Evolutionary conservation across 35 echinoderm and acorn worm species (phyloP), one percentile per base, ranked within the genome.

Genomic region (Stichopus chloronotus): DNA sequence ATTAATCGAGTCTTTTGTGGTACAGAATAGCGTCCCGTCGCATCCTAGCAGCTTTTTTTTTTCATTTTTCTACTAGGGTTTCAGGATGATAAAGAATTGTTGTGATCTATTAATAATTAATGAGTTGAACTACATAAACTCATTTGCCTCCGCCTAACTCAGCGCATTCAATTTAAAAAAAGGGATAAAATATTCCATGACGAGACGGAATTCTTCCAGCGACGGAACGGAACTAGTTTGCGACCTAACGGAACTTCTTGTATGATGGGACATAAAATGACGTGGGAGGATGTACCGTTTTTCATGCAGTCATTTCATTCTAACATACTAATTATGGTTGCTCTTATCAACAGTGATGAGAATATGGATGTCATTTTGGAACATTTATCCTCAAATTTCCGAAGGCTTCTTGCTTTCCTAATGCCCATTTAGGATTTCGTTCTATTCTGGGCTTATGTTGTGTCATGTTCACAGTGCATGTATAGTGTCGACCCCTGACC

Each of bases 101-200:
- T 6, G 5, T 83, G 79, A 83, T 30, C 22, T 6, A 83, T 8
- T 4, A 83, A 25, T 55, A 83, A 83, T 83, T 6, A 83, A 83
- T 25, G 5, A 25, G 79, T 83, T 83, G 5, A 83, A 83, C 53
- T 52, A 83, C 79, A 83, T n/a, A n/a, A n/a, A n/a, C n/a, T n/a
- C n/a, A n/a, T n/a, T n/a, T n/a, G n/a, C n/a, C n/a, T n/a, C n/a
- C 54, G 22, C n/a, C n/a, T n/a, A n/a, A n/a, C n/a, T n/a, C n/a
- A n/a, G 53, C 25, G 17, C 79, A 83, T 83, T 83, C 79, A 55
- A 83, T 83, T 83, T 83, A 20, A 83, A 83, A 20, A 16, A 83
- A 25, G 53, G n/a, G n/a, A n/a, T n/a, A n/a, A n/a, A n/a, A n/a
- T n/a, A n/a, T n/a, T n/a, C n/a, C n/a, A n/a, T n/a, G n/a, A n/a